Conservation (phyloP, 2,888 invertebrate species). For the Oscheius onirici region DNA sequence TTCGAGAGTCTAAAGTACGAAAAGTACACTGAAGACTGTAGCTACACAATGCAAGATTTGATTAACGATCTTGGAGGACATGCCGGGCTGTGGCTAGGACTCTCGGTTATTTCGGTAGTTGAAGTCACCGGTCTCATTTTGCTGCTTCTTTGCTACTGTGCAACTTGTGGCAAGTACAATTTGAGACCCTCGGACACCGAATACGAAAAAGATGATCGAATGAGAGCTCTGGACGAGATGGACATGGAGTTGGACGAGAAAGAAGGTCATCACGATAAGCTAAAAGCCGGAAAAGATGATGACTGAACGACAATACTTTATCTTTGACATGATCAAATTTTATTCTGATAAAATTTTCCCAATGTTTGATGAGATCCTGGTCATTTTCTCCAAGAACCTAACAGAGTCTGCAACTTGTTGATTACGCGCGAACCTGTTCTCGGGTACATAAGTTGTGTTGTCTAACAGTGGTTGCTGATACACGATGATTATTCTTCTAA, state of each 20-base stretch:
- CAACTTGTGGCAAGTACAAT: slow-evolving; percentile 44
- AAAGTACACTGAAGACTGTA: slow-evolving; percentile 47
- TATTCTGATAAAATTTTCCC: too few relatives aligned
- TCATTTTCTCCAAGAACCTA: too few relatives aligned
- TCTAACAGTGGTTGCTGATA: too few relatives aligned
- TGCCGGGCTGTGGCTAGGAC: slow-evolving; percentile 72
- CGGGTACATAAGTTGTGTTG: too few relatives aligned
- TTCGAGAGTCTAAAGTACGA: slow-evolving; percentile 70
- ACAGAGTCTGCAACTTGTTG: too few relatives aligned
- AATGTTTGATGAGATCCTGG: too few relatives aligned
- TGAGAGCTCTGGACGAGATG: slow-evolving; percentile 48
- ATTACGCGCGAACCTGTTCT: too few relatives aligned
- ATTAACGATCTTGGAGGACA: slow-evolving; percentile 73
- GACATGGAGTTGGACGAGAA: slow-evolving; percentile 47
- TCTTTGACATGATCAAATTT: too few relatives aligned
- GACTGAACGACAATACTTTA: too few relatives aligned
- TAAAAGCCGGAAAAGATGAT: slow-evolving; percentile 17
- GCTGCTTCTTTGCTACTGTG: slow-evolving; percentile 44
- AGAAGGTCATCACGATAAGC: slow-evolving; percentile 37
- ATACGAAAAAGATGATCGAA: slow-evolving; percentile 6
- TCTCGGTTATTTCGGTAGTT: slow-evolving; percentile 72
- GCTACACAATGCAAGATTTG: slow-evolving; percentile 65
- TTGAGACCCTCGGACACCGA: slow-evolving; percentile 41
- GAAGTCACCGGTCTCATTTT: slow-evolving; percentile 64
- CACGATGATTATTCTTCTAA: too few relatives aligned